Evolutionary conservation across 2,888 invertebrate species (phyloP).

Genomic region (Neoascia interrupta): DNA sequence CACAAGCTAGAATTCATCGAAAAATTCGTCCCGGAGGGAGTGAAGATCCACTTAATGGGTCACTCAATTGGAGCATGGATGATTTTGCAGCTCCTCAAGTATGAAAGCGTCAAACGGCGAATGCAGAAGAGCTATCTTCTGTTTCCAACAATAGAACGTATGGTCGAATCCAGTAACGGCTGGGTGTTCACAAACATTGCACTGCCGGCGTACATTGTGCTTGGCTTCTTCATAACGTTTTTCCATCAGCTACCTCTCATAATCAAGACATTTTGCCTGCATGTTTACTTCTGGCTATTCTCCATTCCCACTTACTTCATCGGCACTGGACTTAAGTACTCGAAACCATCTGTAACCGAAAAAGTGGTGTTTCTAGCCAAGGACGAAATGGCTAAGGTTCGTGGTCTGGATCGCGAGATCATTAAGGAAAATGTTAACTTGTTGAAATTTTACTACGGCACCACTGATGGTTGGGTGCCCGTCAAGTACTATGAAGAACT

Average conservation of each 20-base stretch:
- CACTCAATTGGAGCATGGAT: slow-evolving; percentile 96
- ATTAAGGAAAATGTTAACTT: slow-evolving; percentile 83
- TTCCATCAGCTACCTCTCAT: slow-evolving; percentile 82
- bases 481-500: slow-evolving; percentile 85
- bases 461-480: slow-evolving; percentile 92
- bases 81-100: slow-evolving; percentile 85
- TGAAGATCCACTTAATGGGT: slow-evolving; percentile 90
- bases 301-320: slow-evolving; percentile 81
- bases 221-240: slow-evolving; percentile 80
- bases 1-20: slow-evolving; percentile 83
- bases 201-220: slow-evolving; percentile 80
- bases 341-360: slow-evolving; percentile 82
- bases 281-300: slow-evolving; percentile 81
- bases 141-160: slow-evolving; percentile 93
- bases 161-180: slow-evolving; percentile 89
- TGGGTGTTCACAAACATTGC: slow-evolving; percentile 84
- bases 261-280: slow-evolving; percentile 81
- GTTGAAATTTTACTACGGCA: slow-evolving; percentile 90
- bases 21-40: slow-evolving; percentile 85
- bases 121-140: slow-evolving; percentile 86
- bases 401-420: slow-evolving; percentile 83
- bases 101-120: slow-evolving; percentile 81
- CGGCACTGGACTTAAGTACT: slow-evolving; percentile 81
- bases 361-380: slow-evolving; percentile 86
- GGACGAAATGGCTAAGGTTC: slow-evolving; percentile 90